Evolutionary conservation across 1,140 invertebrate genomes (phyloP).

Genomic region (Xylocopa sonorina): DNA sequence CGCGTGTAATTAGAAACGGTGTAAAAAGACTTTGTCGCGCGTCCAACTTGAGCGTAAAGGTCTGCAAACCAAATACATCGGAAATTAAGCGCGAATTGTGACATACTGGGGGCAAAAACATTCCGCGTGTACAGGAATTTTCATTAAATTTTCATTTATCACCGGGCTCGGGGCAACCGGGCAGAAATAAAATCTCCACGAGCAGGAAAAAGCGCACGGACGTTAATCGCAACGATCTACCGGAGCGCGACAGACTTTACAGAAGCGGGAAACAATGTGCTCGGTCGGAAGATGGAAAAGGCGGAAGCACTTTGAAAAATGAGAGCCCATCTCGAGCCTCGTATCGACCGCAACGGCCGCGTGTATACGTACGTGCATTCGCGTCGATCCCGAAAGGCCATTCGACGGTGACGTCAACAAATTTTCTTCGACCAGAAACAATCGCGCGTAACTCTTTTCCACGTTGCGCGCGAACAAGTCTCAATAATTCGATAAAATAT

Average conservation of each 20-base stretch:
- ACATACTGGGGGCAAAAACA: background rate
- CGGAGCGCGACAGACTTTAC: conserved; percentile 10
- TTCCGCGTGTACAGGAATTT: background rate
- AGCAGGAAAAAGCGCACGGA: background rate
- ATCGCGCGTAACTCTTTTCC: background rate
- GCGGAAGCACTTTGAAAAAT: conserved; percentile 36
- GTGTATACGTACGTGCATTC: background rate
- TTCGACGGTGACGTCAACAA: background rate
- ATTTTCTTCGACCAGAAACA: background rate
- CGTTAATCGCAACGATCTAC: conserved; percentile 12
- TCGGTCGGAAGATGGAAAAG: conserved; percentile 2
- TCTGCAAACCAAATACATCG: background rate
- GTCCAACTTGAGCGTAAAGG: too few species aligned
- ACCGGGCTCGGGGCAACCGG: background rate
- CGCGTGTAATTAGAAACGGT: too few species aligned
- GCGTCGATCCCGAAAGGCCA: too few species aligned
- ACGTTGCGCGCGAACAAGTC: background rate
- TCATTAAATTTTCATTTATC: conserved; percentile 11
- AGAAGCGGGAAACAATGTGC: conserved; percentile 1
- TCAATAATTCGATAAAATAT: background rate
- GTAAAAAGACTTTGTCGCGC: too few species aligned
- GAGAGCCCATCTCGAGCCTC: conserved; percentile 27
- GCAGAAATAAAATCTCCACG: conserved; percentile 16
- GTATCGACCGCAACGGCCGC: background rate
- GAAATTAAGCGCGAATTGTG: background rate